Percentiles rank a stretch among this genome's conserved stretches.
Conservation (phyloP, 1,140 invertebrate genomes). For the Aphelinus certus region DNA sequence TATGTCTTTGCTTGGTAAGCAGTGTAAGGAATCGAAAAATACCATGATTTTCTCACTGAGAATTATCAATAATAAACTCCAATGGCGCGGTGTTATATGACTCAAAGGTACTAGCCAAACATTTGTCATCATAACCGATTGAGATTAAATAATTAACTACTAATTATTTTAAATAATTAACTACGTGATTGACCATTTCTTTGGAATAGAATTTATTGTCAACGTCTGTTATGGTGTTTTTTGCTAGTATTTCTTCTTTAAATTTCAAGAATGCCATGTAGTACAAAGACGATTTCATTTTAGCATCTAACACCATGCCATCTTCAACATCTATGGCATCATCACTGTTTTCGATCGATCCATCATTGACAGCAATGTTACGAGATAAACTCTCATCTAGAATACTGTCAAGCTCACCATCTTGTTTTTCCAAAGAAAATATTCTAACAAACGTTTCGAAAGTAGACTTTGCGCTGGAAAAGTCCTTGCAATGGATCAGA, state of each 20-base stretch:
- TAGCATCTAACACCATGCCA: not conserved
- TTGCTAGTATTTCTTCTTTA: not conserved
- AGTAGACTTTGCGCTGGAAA: not conserved
- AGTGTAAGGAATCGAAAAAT: not conserved
- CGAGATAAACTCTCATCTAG: not conserved
- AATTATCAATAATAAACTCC: no score
- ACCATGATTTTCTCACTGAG: not conserved
- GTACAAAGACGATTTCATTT: not conserved
- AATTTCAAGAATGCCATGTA: not conserved
- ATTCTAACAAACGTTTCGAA: not conserved
- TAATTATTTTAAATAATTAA: not conserved
- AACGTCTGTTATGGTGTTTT: not conserved
- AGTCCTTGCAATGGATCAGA: not conserved
- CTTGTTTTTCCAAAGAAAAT: not conserved
- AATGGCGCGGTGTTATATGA: no score
- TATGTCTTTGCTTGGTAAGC: not conserved
- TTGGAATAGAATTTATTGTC: constrained; percentile 6
- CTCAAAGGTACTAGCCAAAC: no score
- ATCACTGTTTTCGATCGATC: not conserved
- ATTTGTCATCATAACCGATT: no score
- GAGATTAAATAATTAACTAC: no score
- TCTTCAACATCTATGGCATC: not conserved
- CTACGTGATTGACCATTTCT: not conserved
- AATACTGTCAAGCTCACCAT: not conserved
- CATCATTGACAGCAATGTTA: no score